A percentile compares a stretch with the other conserved stretches of the same genome.
These are phyloP conservation scores for Meandrina meandrites DNA, from an alignment of 92 coral and sea anemone genomes.

Conservation along the genomic window DNA sequence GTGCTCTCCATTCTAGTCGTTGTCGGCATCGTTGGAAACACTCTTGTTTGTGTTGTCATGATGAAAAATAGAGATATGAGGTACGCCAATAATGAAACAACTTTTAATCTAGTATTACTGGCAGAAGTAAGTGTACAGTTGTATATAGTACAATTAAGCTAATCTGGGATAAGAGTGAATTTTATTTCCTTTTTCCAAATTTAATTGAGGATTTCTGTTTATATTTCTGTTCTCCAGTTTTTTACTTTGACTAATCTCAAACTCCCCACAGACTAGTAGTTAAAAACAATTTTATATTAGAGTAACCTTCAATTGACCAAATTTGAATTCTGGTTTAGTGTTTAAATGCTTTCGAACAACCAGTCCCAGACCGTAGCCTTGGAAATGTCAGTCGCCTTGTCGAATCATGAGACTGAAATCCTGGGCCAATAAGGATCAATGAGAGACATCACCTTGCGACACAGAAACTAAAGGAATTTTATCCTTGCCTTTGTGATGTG, in stretches of 20 bases:
- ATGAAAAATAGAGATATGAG: constrained; percentile 28
- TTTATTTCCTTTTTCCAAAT: not conserved
- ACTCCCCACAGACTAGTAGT: too few relatives aligned
- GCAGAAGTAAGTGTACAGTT: not conserved
- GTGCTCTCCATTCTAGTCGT: not conserved
- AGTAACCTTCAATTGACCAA: too few relatives aligned
- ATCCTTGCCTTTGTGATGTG: too few relatives aligned
- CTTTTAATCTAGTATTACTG: not conserved
- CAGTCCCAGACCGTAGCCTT: not conserved
- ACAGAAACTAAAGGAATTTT: too few relatives aligned
- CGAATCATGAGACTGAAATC: too few relatives aligned
- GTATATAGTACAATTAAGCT: not conserved
- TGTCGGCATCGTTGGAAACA: constrained; percentile 21
- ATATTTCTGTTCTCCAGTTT: not conserved
- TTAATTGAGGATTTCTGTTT: not conserved
- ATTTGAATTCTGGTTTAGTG: too few relatives aligned
- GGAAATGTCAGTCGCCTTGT: not conserved
- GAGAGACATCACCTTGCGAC: too few relatives aligned
- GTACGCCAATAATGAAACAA: not conserved
- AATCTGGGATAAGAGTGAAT: not conserved
- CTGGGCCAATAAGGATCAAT: too few relatives aligned
- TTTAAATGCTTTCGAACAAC: too few relatives aligned
- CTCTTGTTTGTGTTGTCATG: constrained; percentile 21
- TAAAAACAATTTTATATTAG: too few relatives aligned
- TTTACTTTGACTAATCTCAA: too few relatives aligned